These are phyloP conservation scores for Haliclystus octoradiatus DNA, from an alignment of 30 jellyfish, hydroid and myxozoan species.

Conservation along the genomic window DNA sequence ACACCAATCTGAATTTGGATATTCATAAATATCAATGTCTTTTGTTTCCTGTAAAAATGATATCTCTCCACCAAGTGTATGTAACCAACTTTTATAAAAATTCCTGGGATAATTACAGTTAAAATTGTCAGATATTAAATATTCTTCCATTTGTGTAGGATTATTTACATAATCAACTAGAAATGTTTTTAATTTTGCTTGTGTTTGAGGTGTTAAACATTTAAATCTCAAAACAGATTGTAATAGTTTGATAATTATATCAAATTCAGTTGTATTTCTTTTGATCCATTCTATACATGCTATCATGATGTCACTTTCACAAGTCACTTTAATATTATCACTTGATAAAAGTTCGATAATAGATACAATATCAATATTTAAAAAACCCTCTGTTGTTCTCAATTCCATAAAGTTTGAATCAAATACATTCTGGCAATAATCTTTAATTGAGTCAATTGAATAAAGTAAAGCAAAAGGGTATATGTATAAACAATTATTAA, in stretches of 20 bases:
- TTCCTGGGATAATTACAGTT: too few species aligned
- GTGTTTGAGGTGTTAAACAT: too few species aligned
- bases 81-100: conserved; percentile 65
- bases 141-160: too few species aligned
- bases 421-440: conserved; percentile 18
- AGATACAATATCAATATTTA: conserved; percentile 4
- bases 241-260: too few species aligned
- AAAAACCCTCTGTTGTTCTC: conserved; percentile 15
- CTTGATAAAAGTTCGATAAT: conserved; percentile 20
- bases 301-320: conserved; percentile 34
- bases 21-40: conserved; percentile 41
- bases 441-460: conserved; percentile 16
- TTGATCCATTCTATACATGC: too few species aligned
- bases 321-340: conserved; percentile 22
- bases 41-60: conserved; percentile 61
- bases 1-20: conserved; percentile 37
- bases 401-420: conserved; percentile 32
- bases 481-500: conserved; percentile 45
- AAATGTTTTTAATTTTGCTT: too few species aligned
- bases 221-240: too few species aligned
- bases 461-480: conserved; percentile 53
- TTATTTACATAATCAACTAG: too few species aligned
- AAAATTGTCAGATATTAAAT: too few species aligned
- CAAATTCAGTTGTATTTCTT: too few species aligned
- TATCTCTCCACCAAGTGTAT: conserved; percentile 77